phyloP scores from a whole-genome alignment of 2,888 invertebrate species.

The Cistogaster globosa region DNA sequence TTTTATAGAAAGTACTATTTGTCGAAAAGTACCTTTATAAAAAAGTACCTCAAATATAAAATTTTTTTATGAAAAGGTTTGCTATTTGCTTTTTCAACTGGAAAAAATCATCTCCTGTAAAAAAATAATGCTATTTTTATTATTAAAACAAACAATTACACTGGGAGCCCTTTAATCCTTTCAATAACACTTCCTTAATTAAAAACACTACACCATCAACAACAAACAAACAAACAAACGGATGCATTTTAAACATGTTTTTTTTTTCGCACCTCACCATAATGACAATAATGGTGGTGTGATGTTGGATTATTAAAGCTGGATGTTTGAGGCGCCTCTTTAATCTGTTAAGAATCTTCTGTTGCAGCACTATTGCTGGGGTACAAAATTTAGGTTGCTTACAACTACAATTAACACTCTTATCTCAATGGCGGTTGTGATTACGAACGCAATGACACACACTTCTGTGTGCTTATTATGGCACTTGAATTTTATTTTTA shows the following conservation, averaged over 20 bases:
- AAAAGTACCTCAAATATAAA: neutral
- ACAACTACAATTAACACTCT: neutral
- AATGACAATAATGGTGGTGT: conserved; percentile 27
- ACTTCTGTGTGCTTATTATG: neutral
- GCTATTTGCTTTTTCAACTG: neutral
- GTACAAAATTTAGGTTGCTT: neutral
- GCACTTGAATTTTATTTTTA: neutral
- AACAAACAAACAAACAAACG: conserved; percentile 9
- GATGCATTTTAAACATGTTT: neutral
- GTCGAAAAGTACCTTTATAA: neutral
- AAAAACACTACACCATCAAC: conserved; percentile 11
- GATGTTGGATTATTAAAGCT: conserved; percentile 1
- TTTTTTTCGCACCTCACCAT: conserved; percentile 1
- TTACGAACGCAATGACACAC: neutral
- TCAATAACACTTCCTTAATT: conserved; percentile 45
- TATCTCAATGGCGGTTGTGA: neutral
- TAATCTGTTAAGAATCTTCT: conserved; percentile 28
- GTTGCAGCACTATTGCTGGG: neutral
- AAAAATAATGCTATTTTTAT: neutral
- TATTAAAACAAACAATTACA: neutral
- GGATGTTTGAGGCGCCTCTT: conserved; percentile 41
- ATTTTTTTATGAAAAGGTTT: neutral
- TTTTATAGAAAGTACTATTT: neutral
- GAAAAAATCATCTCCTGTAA: neutral
- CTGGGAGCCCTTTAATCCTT: conserved; percentile 44